These are phyloP conservation scores for Emydura subglobosa DNA, from an alignment of 2,113 vertebrate genomes.

Conservation along the genomic window DNA sequence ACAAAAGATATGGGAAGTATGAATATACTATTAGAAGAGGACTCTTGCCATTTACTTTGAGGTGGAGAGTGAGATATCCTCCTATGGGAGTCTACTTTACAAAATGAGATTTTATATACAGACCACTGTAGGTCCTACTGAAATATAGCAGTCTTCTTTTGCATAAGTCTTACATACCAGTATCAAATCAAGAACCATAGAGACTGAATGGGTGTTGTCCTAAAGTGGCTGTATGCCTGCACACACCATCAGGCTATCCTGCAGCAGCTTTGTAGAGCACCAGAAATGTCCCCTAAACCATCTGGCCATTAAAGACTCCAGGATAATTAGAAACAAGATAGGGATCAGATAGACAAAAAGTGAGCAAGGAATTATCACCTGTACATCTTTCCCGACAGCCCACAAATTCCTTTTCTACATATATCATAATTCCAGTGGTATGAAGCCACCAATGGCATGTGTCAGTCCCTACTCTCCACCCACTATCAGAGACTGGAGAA, in stretches of 20 bases:
- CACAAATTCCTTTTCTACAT: not conserved
- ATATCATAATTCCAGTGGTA: not conserved
- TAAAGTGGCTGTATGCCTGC: not conserved
- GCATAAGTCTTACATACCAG: not conserved
- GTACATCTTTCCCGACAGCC: not conserved
- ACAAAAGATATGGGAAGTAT: not conserved
- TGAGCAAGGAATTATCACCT: not conserved
- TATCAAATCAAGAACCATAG: not conserved
- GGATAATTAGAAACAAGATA: not conserved
- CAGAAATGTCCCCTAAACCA: not conserved
- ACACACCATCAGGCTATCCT: accelerated
- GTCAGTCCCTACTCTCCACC: not conserved
- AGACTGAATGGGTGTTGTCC: not conserved
- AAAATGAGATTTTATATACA: not conserved
- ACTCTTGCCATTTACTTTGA: not conserved
- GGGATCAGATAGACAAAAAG: not conserved
- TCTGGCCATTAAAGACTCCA: not conserved
- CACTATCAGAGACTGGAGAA: not conserved
- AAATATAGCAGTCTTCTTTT: not conserved
- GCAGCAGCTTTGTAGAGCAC: not conserved
- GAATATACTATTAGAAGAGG: not conserved
- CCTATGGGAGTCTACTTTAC: not conserved
- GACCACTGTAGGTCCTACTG: too few relatives aligned
- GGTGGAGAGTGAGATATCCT: not conserved
- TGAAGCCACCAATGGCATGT: not conserved